A percentile compares a stretch with the other conserved stretches of the same genome.
phyloP scores from a whole-genome alignment of 2,888 invertebrate genomes.

The Dicyrtomina minuta region DNA sequence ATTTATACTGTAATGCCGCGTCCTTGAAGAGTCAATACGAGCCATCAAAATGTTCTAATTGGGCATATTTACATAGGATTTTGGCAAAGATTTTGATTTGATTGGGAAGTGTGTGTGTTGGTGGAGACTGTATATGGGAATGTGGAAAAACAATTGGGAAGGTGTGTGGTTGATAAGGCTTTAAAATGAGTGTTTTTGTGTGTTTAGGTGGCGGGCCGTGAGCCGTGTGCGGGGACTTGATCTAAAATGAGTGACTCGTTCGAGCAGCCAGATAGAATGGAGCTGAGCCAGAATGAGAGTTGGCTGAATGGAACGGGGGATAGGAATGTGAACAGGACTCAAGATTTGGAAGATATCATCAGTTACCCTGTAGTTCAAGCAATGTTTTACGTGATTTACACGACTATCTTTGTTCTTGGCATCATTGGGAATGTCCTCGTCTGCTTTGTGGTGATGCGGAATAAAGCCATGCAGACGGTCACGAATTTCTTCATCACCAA shows the following conservation, averaged over 20 bases:
- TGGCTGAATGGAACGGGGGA: neutral
- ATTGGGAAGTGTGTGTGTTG: too few relatives aligned
- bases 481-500: slow-evolving; percentile 97
- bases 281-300: neutral
- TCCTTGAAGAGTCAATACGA: too few relatives aligned
- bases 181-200: neutral
- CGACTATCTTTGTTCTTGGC: slow-evolving; percentile 81
- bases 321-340: neutral
- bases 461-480: slow-evolving; percentile 95
- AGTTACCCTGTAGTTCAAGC: slow-evolving; percentile 70
- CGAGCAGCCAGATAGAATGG: neutral
- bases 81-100: too few relatives aligned
- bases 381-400: slow-evolving; percentile 73
- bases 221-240: neutral
- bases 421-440: slow-evolving; percentile 87
- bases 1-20: too few relatives aligned
- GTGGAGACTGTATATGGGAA: too few relatives aligned
- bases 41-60: too few relatives aligned
- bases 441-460: slow-evolving; percentile 88
- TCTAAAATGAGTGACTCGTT: slow-evolving; percentile 5
- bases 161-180: neutral
- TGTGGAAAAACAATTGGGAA: too few relatives aligned
- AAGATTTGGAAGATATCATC: slow-evolving; percentile 61
- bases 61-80: too few relatives aligned
- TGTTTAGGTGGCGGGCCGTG: neutral